These are phyloP conservation scores for Morpho helenor DNA, from an alignment of 2,888 invertebrate species.

Conservation along the genomic window DNA sequence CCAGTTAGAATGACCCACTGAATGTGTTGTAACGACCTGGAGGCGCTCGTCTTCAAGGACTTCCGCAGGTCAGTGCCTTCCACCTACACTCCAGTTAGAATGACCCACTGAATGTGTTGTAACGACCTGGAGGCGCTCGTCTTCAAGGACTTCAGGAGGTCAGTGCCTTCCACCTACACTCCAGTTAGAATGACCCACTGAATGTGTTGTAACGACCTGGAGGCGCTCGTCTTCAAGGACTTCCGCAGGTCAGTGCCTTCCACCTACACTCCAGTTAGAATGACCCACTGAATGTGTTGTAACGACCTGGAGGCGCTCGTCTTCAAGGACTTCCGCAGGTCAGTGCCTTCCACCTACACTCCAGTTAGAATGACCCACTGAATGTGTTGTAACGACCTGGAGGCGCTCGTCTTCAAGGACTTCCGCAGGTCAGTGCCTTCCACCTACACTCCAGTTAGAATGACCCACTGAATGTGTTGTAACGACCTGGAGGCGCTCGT, in stretches of 20 bases:
- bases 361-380: no score
- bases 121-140: constrained; percentile 65
- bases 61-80: constrained; percentile 72
- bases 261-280: no score
- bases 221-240: no score
- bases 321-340: constrained; percentile 70
- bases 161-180: background rate
- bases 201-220: constrained; percentile 65
- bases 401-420: no score
- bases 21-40: constrained; percentile 65
- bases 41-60: no score
- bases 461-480: no score
- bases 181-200: no score
- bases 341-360: background rate
- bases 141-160: constrained; percentile 70
- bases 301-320: constrained; percentile 65
- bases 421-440: constrained; percentile 70
- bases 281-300: no score
- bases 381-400: constrained; percentile 65
- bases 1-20: no score
- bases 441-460: background rate
- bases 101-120: no score
- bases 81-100: no score
- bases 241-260: constrained; percentile 72
- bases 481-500: constrained; percentile 65